These are phyloP conservation scores for Dolichotis patagonum DNA, from an alignment of 2,113 vertebrate genomes.

Conservation along the genomic window DNA sequence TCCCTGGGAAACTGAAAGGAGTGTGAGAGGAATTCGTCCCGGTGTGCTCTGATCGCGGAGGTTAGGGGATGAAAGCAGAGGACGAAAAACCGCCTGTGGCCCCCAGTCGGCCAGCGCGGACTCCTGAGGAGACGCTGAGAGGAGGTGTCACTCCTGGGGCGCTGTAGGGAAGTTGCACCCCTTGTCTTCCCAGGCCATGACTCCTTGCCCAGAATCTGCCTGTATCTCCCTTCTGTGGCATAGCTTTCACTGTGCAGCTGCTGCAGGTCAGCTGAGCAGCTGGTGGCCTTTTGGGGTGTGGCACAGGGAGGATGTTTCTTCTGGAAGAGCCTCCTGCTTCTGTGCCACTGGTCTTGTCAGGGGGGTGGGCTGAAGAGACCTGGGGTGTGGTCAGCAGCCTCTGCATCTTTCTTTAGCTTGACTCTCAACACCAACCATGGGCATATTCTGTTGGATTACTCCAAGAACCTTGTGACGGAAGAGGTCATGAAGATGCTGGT, in stretches of 20 bases:
- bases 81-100: background rate
- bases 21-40: background rate
- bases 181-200: background rate
- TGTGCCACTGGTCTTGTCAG: background rate
- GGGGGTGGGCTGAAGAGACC: background rate
- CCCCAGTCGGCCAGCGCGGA: background rate
- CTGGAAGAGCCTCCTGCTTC: background rate
- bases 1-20: background rate
- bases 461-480: conserved; percentile 96
- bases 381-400: conserved; percentile 32
- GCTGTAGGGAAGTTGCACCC: background rate
- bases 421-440: conserved; percentile 92
- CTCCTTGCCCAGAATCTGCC: background rate
- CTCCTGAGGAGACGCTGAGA: background rate
- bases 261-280: background rate
- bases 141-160: background rate
- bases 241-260: background rate
- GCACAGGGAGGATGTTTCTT: background rate
- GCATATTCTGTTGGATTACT: conserved; percentile 96
- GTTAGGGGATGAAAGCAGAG: background rate
- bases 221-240: background rate
- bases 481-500: conserved; percentile 95
- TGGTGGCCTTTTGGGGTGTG: background rate
- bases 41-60: background rate
- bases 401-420: conserved; percentile 86